Conservation (phyloP, 2,797 vertebrate species). For the Lithobates pipiens region DNA sequence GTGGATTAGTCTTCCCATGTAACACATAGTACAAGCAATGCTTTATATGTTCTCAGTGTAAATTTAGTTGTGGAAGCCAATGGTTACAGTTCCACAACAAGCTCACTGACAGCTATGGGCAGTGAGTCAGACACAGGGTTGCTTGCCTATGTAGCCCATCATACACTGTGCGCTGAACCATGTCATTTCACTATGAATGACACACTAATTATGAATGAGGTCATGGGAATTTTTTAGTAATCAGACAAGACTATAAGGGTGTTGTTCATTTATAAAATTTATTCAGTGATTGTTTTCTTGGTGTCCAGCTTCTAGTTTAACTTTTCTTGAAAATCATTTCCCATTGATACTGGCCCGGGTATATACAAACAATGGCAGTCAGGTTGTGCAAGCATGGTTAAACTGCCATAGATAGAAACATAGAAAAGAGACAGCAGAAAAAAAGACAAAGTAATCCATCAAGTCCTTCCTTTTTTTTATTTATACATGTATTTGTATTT, state of each 20-base stretch:
- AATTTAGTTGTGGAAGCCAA: conserved; percentile 2
- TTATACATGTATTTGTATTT: too few species aligned
- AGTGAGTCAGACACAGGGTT: background rate
- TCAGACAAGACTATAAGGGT: conserved; percentile 2
- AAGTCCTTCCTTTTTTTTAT: too few species aligned
- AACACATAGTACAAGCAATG: too few species aligned
- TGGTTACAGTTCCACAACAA: background rate
- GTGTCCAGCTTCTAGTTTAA: background rate
- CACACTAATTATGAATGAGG: conserved; percentile 33
- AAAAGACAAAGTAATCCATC: too few species aligned
- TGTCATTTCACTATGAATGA: conserved; percentile 18
- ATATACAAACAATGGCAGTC: too few species aligned
- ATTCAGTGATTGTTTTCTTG: background rate
- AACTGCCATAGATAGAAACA: too few species aligned
- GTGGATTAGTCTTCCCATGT: too few species aligned
- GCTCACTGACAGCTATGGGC: conserved; percentile 6
- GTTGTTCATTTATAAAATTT: conserved; percentile 1
- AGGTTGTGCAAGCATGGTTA: too few species aligned
- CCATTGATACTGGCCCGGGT: too few species aligned
- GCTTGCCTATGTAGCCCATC: background rate
- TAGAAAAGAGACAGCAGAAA: too few species aligned
- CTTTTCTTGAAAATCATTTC: too few species aligned
- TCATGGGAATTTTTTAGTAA: conserved; percentile 20
- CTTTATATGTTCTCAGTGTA: background rate
- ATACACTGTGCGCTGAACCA: conserved; percentile 30